These are phyloP conservation scores for Excalfactoria chinensis DNA, from an alignment of 2,113 vertebrate species.

Conservation along the genomic window DNA sequence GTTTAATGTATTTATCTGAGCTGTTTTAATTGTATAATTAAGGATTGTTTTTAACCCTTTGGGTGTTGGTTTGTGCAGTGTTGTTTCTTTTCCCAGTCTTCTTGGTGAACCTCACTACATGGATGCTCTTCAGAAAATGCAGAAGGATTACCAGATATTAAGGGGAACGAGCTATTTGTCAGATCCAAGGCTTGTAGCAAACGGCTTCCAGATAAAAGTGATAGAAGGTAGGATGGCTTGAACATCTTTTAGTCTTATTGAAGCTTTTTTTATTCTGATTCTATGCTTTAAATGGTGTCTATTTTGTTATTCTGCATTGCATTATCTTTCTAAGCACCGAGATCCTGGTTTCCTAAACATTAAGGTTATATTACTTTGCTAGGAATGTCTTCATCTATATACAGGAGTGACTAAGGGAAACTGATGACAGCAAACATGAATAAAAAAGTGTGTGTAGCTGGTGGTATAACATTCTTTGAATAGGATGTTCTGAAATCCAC, in stretches of 20 bases:
- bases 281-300: not conserved
- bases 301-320: not conserved
- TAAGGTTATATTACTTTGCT: not conserved
- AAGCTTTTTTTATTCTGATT: not conserved
- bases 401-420: not conserved
- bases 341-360: not conserved
- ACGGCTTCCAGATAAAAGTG: slow-evolving; percentile 91
- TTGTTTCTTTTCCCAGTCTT: slow-evolving; percentile 75
- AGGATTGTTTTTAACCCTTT: not conserved
- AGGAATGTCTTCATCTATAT: not conserved
- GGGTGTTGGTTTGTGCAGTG: not conserved
- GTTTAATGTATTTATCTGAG: not conserved
- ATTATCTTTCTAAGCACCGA: not conserved
- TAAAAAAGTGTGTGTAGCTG: not conserved
- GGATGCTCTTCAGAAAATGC: slow-evolving; percentile 85
- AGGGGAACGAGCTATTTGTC: slow-evolving; percentile 80
- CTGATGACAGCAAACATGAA: not conserved
- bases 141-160: slow-evolving; percentile 75
- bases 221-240: slow-evolving; percentile 84
- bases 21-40: not conserved
- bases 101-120: slow-evolving; percentile 85
- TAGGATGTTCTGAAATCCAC: not conserved
- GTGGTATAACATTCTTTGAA: not conserved
- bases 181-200: slow-evolving; percentile 90
- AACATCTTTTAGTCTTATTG: not conserved